Base-by-base conservation (phyloP, 2,113 vertebrate species). In the Lampris megalopsis region DNA sequence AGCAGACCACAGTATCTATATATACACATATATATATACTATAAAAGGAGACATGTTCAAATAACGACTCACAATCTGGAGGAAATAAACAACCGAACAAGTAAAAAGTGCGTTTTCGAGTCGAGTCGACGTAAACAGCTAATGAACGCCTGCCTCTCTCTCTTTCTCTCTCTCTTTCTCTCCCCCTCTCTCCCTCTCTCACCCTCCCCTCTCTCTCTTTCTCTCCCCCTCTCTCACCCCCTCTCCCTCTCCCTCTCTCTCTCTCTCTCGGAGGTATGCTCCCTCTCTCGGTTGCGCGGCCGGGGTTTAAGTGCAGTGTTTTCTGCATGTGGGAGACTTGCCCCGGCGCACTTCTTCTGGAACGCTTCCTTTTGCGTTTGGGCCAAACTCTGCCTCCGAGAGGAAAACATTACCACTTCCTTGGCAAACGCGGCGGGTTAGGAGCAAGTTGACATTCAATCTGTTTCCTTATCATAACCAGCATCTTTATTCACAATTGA, bases 391-490 rank as follows among this genome's bases (percentile, higher is more conserved):
- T 5, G 63, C 82, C 86, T 75, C 80, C 9, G 74, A 68, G 81
- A 89, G 77, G 71, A 80, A 90, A 89, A 84, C 81, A 70, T 91
- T 79, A 84, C 85, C 75, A 61, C 86, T 88, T 90, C 88, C 88
- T 89, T 92, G 91, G 91, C 91, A 91, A 90, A 83, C 3, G 45
- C 56, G 45, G 68, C 86, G 79, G 84, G 86, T 92, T 91, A 85
- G 85, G 68, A 89, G 82, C 74, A 43, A 87, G 86, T 87, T 83
- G 90, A 92, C 86, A 89, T 88, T 90, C 86, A 92, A 92, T 93
- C 88, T 71, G 86, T 82, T 92, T 87, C 88, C 81, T 89, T 79
- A 77, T 90, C 89, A 84, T 80, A 85, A 89, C 69, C 81, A 75
- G 75, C 88, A 89, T 91, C 91, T 85, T 86, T 79, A 80, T 84